phyloP scores from a whole-genome alignment of 2,888 invertebrate genomes.

The Ischnura elegans region DNA sequence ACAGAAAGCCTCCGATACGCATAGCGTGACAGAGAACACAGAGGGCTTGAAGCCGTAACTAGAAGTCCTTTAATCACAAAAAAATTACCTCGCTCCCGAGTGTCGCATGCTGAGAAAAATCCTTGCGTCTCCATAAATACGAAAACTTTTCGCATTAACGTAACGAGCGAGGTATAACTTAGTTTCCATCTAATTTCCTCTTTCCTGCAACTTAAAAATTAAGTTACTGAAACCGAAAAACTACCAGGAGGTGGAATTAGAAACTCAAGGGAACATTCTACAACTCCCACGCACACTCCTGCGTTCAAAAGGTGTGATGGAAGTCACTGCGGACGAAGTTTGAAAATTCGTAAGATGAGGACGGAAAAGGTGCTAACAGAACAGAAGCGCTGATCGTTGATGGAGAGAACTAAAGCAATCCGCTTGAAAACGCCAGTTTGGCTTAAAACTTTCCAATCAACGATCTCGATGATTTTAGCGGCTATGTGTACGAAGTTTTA shows the following conservation, averaged over 20 bases:
- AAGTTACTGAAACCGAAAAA: background rate
- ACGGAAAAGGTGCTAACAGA: background rate
- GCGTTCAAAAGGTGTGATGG: background rate
- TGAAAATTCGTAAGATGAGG: background rate
- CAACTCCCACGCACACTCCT: background rate
- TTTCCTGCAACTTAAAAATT: background rate
- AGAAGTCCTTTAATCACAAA: background rate
- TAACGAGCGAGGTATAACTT: background rate
- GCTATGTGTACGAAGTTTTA: background rate
- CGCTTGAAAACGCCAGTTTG: background rate
- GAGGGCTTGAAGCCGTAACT: too few species aligned
- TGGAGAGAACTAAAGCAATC: background rate
- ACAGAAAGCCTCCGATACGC: too few species aligned
- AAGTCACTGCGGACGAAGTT: background rate
- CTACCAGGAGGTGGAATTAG: background rate
- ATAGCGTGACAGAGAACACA: too few species aligned
- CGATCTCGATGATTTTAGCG: background rate
- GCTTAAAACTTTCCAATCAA: background rate
- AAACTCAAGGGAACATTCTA: background rate
- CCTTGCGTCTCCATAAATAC: background rate
- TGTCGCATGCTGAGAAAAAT: background rate
- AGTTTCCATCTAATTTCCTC: background rate
- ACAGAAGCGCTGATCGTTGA: background rate
- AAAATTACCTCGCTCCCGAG: background rate
- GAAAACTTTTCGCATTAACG: background rate